Base-by-base conservation (phyloP, 2,888 invertebrate genomes). In the Caenorhabditis sp. region DNA sequence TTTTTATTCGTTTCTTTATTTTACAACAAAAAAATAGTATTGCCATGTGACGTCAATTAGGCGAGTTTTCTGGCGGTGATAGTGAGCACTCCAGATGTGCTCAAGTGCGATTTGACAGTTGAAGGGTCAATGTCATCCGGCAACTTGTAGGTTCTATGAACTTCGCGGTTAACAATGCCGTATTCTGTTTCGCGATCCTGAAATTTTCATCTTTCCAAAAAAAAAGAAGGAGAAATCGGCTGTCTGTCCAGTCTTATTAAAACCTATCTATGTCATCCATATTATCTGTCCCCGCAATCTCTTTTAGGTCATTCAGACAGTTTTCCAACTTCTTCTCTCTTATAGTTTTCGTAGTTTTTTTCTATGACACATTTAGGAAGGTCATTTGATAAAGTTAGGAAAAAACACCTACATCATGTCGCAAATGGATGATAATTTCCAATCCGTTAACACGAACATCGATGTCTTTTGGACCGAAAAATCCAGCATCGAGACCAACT, bases 91-190 rank as follows among this genome's bases (percentile, higher is more conserved):
- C 84, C 83, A 21, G 74, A 64, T 25, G 77, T 61, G 38, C 75
- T 78, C 59, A 84, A 67, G 67, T 84, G 84, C 49, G 83, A 83
- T 53, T 74, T 80, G n/a, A 83, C 72, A n/a, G 78, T 74, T 17
- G 65, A 10, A 53, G 75, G 62, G 62, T 83, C 83, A 23, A 83
- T 75, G 59, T 83, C 83, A 17, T 76, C 76, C 12, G 83, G 83
- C 17, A 83, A 76, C 62, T 82, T 71, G 67, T 84, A 84, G 63
- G 80, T 75, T 20, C 84, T 76, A 64, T 80, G 76, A 27, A 84
- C 73, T 66, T 84, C 84, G 23, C 84, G 81, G n/a, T 73, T 73
- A 21, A 83, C 81, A 25, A 69, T 54, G 12, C 82, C 82, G 72
- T 81, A 77, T 36, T 69, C 71, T 63, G 80, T 82, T 59, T 65